phyloP scores from a whole-genome alignment of 2,113 vertebrate species.

The Vimba vimba region DNA sequence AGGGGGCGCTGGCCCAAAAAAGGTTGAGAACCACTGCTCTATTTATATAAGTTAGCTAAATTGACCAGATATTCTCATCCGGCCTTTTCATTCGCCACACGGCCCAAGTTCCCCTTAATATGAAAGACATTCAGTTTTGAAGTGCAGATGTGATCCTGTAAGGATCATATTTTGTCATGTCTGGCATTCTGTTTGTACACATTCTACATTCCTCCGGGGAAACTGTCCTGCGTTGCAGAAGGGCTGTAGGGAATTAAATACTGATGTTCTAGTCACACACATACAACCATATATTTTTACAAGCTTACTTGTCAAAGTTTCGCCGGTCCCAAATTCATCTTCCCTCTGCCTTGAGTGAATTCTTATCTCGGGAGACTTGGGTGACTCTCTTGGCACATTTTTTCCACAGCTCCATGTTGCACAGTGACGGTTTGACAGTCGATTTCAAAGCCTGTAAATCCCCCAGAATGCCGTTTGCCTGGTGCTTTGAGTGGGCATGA shows the following conservation, averaged over 20 bases:
- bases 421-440: conserved; percentile 55
- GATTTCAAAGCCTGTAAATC: conserved; percentile 61
- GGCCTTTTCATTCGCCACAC: not conserved
- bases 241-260: conserved; percentile 30
- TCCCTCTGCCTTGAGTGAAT: conserved; percentile 48
- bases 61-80: not conserved
- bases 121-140: conserved; percentile 3
- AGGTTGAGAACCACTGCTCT: too few species aligned
- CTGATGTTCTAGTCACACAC: conserved; percentile 38
- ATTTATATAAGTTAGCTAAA: not conserved
- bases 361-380: conserved; percentile 56
- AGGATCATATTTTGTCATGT: conserved; percentile 8
- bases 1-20: too few species aligned
- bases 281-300: conserved; percentile 43
- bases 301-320: conserved; percentile 52
- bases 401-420: conserved; percentile 38
- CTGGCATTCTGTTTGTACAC: not conserved
- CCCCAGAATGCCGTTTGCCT: conserved; percentile 56
- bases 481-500: conserved; percentile 58
- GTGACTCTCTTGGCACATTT: conserved; percentile 56
- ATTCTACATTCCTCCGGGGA: not conserved
- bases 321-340: conserved; percentile 55
- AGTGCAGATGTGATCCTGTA: conserved; percentile 26
- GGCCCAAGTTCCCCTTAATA: not conserved
- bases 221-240: not conserved